Conservation (phyloP, 1,140 invertebrate species). For the Chironomus striatipennis region DNA sequence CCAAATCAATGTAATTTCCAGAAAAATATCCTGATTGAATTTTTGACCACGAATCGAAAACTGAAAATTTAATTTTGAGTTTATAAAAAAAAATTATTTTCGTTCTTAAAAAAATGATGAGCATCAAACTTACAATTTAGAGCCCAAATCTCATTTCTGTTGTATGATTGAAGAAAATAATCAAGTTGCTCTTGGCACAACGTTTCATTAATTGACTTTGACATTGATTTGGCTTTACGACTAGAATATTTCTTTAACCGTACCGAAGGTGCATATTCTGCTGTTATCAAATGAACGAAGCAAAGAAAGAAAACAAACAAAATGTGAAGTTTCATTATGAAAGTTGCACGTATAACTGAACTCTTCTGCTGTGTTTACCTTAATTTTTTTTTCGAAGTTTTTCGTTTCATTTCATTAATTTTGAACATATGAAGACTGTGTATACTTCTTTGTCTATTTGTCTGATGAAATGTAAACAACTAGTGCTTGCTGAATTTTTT, state of each 20-base stretch:
- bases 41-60: conserved; percentile 1
- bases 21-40: neutral
- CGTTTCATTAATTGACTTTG: neutral
- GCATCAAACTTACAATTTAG: neutral
- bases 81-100: conserved; percentile 16
- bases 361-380: no score
- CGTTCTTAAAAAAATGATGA: no score
- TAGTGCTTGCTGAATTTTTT: no score
- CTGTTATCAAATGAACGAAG: no score
- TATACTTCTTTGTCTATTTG: no score
- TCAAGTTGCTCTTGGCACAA: neutral
- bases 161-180: neutral
- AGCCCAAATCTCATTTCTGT: neutral
- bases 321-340: neutral
- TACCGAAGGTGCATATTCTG: no score
- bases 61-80: neutral
- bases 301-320: neutral
- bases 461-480: no score
- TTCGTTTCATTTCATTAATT: no score
- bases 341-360: neutral
- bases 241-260: neutral
- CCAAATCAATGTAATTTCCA: neutral
- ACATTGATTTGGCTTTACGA: no score
- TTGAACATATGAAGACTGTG: no score
- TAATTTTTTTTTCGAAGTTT: no score